phyloP scores from a whole-genome alignment of 2,113 vertebrate species.

The Pachyramphus minor region DNA sequence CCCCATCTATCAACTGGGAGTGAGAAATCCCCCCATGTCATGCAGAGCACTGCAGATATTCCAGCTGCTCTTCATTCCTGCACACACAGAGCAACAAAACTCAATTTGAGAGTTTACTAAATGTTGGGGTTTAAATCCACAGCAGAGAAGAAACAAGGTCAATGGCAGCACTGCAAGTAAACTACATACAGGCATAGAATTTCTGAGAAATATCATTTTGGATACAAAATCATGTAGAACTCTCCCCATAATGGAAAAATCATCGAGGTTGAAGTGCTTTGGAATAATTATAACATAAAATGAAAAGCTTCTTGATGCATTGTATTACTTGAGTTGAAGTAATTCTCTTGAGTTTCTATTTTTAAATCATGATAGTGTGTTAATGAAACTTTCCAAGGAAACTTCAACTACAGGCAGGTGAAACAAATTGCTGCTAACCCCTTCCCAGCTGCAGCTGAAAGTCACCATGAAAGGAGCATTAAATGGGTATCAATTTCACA shows the following conservation, averaged over 20 bases:
- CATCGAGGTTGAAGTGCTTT: background rate
- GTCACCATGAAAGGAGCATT: background rate
- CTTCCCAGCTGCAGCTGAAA: background rate
- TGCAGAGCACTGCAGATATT: background rate
- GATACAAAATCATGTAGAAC: background rate
- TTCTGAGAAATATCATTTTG: background rate
- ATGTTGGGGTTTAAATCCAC: background rate
- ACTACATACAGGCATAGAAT: background rate
- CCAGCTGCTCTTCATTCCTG: background rate
- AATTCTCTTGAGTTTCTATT: background rate
- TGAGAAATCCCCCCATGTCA: background rate
- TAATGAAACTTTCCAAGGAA: slow-evolving; percentile 26
- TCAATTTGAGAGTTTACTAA: background rate
- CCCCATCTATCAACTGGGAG: background rate
- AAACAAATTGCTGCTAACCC: background rate
- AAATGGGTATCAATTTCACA: background rate
- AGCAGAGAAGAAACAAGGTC: background rate
- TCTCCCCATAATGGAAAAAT: background rate
- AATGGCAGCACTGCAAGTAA: background rate
- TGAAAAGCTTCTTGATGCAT: background rate
- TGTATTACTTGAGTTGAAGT: background rate
- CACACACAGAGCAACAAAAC: background rate
- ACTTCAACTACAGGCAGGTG: background rate
- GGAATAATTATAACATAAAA: slow-evolving; percentile 3
- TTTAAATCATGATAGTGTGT: background rate